Base-by-base conservation (phyloP, 2,888 invertebrate species). In the Nephrotoma guestfalica region DNA sequence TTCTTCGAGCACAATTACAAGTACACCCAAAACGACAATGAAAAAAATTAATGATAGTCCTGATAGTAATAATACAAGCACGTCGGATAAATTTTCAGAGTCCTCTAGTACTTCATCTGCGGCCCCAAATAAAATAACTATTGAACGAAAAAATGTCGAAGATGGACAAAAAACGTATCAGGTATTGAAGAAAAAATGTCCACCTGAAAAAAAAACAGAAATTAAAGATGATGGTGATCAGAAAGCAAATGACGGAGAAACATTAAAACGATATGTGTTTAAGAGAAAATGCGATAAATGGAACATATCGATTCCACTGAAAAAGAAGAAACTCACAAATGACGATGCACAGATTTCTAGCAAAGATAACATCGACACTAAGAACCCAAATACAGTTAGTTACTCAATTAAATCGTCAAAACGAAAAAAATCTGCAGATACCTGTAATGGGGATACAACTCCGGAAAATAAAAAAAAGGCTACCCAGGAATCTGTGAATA, bases 231-330 rank as follows among this genome's bases (percentile, higher is more conserved):
- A 91, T 87, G 89, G 88, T 13, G 89, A 88, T 86, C 88, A 88
- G 4, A 88, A 89, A 0, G 71, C 18, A 71, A 71, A 71, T 71
- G 71, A 11, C 11, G 89, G 89, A 86, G 89, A 90, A 3, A 90
- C 90, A 87, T 89, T 86, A 40, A 85, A 86, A 57, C 51, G 91
- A 0, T 91, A 91, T 0, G 90, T 91, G 4, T 88, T 91, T 4
- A 91, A 91, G 88, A 89, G 91, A 0, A 91, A 92, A 88, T 90
- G 89, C 0, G 88, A 88, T 84, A 87, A 87, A 87, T 87, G 87
- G 87, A 87, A 87, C 87, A 86, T 86, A 40, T 71, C 86, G 57
- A 86, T 87, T 47, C 86, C 87, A 9, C 43, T 87, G 42, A 87
- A 15, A 86, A 86, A 57, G 41, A 86, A 84, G n/a, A 84, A 42